Base-by-base conservation (phyloP, 2,113 vertebrate species). In the Zeus faber region DNA sequence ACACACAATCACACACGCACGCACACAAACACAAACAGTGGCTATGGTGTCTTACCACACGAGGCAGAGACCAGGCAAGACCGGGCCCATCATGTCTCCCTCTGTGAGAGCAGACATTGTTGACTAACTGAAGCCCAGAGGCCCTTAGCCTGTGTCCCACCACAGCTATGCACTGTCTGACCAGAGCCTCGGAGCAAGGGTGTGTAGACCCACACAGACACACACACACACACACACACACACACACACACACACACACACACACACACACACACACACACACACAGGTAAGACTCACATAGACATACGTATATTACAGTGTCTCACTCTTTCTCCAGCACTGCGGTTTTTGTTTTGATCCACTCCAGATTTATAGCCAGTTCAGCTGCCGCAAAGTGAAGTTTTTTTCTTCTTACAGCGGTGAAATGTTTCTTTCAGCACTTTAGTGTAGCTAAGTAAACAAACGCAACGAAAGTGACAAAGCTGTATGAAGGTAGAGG, bases 91-190 rank as follows among this genome's bases (percentile, higher is more conserved):
- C 77, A 76, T 50, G 83, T 86, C 81, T 85, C 70, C 54, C 44
- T 67, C 60, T 35, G 62, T 76, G 75, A 72, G 72, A 77, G 75
- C 76, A 88, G 87, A 88, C 86, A 44, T 63, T 83, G 80, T 87
- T 89, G 86, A 91, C 82, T 87, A 84, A 86, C 76, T 79, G 71
- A 62, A 65, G 83, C 83, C 82, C 69, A 51, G 65, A 74, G 67
- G 72, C 62, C 62, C 76, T 72, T 52, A 65, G 77, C 79, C 75
- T 70, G 72, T 35, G 59, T 74, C 72, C 79, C 65, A 80, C 87
- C 88, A 85, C 89, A 91, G 82, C 71, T 88, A 91, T 89, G 86
- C 75, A 63, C 75, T 39, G 82, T 87, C 88, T 89, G 82, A 85
- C 88, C 85, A 79, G 70, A 79, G 74, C 78, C 79, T 74, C 21